Conservation (phyloP, 2,113 vertebrate species). For the Mola mola region DNA sequence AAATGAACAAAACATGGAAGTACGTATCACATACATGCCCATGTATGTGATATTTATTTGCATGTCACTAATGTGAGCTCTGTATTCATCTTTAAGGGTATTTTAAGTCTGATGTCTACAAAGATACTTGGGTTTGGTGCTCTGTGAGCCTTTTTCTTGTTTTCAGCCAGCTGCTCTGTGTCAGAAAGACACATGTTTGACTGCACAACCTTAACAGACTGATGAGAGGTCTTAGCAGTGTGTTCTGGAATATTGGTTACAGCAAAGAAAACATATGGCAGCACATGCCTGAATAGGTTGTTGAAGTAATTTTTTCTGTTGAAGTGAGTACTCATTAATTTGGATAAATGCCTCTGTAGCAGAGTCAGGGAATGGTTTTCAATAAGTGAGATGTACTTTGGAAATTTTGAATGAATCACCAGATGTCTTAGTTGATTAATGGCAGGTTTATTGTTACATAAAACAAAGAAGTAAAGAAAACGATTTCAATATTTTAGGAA, state of each 20-base stretch:
- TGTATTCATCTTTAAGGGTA: not conserved
- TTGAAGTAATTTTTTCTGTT: not conserved
- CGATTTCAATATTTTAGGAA: too few species aligned
- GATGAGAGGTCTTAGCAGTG: not conserved
- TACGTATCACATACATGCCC: too few species aligned
- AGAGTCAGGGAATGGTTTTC: not conserved
- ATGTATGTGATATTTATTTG: not conserved
- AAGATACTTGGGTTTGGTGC: not conserved
- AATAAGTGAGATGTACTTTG: not conserved
- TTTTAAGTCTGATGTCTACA: not conserved
- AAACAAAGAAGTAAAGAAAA: too few species aligned
- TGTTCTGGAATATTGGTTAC: too few species aligned
- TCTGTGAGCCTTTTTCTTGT: not conserved
- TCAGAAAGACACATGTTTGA: slow-evolving; percentile 3
- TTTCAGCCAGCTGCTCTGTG: not conserved
- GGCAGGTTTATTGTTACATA: not conserved
- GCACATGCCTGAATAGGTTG: slow-evolving; percentile 24
- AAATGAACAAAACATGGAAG: too few species aligned
- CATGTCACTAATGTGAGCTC: not conserved
- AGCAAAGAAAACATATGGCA: too few species aligned
- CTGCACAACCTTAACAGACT: not conserved
- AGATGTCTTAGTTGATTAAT: not conserved
- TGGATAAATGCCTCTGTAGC: not conserved
- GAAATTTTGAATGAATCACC: not conserved
- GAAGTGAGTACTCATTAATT: slow-evolving; percentile 14